These are phyloP conservation scores for Hyla sarda DNA, from an alignment of 2,113 vertebrate genomes.

Conservation along the genomic window DNA sequence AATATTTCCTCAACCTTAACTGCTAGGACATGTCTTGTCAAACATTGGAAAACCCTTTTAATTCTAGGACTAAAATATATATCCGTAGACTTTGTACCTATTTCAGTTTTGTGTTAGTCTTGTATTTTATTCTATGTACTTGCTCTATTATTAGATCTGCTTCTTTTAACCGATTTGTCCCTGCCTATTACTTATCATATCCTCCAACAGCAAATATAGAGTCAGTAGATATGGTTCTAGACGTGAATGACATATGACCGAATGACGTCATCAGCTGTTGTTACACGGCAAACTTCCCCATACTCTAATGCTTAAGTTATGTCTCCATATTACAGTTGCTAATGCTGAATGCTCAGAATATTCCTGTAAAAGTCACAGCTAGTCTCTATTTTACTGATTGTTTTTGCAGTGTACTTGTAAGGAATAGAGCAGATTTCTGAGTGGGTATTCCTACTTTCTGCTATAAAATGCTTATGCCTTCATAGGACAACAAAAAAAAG, in stretches of 20 bases:
- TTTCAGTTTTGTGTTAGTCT: background rate
- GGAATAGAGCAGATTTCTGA: too few relatives aligned
- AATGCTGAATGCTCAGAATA: too few relatives aligned
- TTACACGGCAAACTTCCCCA: background rate
- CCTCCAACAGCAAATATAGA: background rate
- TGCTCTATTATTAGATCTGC: background rate
- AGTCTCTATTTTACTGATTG: too few relatives aligned
- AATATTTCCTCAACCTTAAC: background rate
- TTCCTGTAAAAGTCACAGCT: too few relatives aligned
- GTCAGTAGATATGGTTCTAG: background rate
- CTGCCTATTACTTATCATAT: too few relatives aligned
- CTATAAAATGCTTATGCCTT: too few relatives aligned
- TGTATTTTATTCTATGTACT: background rate
- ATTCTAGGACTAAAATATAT: background rate
- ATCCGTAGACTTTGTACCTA: slow-evolving; percentile 6
- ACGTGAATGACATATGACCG: background rate
- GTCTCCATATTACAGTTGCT: background rate
- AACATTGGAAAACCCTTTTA: background rate
- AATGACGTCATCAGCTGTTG: background rate
- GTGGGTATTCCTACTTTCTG: too few relatives aligned
- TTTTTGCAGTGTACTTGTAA: too few relatives aligned
- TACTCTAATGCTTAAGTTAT: background rate
- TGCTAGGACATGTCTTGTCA: background rate
- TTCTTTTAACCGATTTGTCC: background rate
- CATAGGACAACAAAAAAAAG: too few relatives aligned